Conservation (phyloP, 2,797 vertebrate species). For the Scleropages formosus region DNA sequence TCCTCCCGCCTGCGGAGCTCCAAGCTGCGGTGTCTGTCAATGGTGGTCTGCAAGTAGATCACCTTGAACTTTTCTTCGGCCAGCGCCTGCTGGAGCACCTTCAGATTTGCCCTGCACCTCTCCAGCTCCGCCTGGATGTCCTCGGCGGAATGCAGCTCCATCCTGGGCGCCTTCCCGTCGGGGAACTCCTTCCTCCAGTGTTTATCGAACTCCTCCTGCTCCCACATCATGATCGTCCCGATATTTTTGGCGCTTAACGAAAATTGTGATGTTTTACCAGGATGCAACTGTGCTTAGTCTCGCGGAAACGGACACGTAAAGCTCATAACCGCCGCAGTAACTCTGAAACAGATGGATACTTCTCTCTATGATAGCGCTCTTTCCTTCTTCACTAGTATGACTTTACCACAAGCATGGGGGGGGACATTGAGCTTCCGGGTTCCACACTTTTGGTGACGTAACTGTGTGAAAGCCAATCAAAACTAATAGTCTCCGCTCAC, state of each 20-base stretch:
- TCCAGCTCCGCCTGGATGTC: constrained; percentile 84
- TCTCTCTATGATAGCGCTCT: constrained; percentile 4
- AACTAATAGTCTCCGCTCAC: not conserved
- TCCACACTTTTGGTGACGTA: constrained; percentile 45
- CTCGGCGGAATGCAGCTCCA: constrained; percentile 73
- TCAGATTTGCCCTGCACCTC: constrained; percentile 73
- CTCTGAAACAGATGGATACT: not conserved
- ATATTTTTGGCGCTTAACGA: not conserved
- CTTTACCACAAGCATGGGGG: constrained; percentile 9
- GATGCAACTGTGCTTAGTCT: not conserved
- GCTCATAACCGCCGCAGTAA: not conserved
- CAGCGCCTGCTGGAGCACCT: constrained; percentile 78
- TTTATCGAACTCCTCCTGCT: constrained; percentile 81
- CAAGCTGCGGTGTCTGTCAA: constrained; percentile 60
- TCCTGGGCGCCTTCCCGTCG: constrained; percentile 73
- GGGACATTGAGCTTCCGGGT: constrained; percentile 54
- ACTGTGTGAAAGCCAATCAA: constrained; percentile 40
- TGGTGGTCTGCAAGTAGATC: constrained; percentile 82
- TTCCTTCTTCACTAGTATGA: constrained; percentile 21
- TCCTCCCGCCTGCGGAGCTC: constrained; percentile 42
- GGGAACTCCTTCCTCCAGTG: constrained; percentile 90
- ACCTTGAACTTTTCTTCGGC: constrained; percentile 90
- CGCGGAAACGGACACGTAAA: not conserved
- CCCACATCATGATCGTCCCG: constrained; percentile 70
- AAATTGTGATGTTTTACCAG: no score